Base-by-base conservation (phyloP, 2,888 invertebrate genomes). In the Sphaerophoria taeniata region DNA sequence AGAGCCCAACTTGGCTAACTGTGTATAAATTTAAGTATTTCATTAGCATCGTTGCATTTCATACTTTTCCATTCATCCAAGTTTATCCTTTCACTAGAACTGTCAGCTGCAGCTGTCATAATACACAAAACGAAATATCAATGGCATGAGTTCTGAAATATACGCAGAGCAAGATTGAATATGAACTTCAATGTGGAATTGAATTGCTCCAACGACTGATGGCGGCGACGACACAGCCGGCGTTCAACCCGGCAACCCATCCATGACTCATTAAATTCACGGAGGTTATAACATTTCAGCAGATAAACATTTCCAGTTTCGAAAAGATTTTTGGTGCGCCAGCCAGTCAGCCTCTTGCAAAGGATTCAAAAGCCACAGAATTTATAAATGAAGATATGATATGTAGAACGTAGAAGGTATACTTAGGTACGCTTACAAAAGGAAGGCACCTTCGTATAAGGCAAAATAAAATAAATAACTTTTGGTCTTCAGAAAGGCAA, bases 81-180 rank as follows among this genome's bases (percentile, higher is more conserved):
- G 79, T 79, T 79, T 70, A 79, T 74, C 58, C 70, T 58, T 51
- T 33, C 65, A 65, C 36, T 39, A 45, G 12, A 51, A 65, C 69
- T 77, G 72, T 73, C 82, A 82, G 55, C 69, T 79, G 79, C 83
- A 83, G 73, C 60, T 78, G 78, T 78, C 78, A 63, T 73, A 51
- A 65, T 33, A 63, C 63, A 72, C 24, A 63, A 14, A 74, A 24
- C n/a, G n/a, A 43, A 61, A 77, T 72, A 55, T 71, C 55, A 75
- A 55, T 80, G 47, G 51, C 55, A 63, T 12, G 65, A 34, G 24
- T 63, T 60, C 43, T 6, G 12, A 55, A n/a, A 65, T 36, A 39
- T n/a, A 24, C 55, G 47, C 33, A 55, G 34, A 53, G 36, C 6
- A 34, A 65, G 33, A 63, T 63, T 58, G 70, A 83, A 65, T 73